phyloP scores from a whole-genome alignment of 2,888 invertebrate species.

The Heteromurus nitidus region DNA sequence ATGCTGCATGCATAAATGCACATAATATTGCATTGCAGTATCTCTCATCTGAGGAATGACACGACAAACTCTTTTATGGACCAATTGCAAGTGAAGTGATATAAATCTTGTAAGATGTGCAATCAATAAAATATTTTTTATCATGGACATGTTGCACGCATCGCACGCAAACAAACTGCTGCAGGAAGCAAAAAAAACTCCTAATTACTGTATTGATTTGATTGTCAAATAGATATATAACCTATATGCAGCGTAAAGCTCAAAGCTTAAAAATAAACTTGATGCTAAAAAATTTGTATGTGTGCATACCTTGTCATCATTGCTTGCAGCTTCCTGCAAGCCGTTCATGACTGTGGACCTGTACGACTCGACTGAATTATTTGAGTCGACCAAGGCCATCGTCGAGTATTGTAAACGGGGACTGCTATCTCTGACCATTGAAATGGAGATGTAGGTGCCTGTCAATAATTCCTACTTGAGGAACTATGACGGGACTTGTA shows the following conservation, averaged over 20 bases:
- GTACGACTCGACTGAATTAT: conserved; percentile 71
- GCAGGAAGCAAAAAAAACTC: too few relatives aligned
- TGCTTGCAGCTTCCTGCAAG: conserved; percentile 70
- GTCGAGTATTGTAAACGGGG: conserved; percentile 66
- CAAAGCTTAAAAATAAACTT: too few relatives aligned
- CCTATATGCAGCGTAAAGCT: too few relatives aligned
- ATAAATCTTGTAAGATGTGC: too few relatives aligned
- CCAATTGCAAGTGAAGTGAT: too few relatives aligned
- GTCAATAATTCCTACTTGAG: conserved; percentile 55
- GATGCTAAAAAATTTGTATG: too few relatives aligned
- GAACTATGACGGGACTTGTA: conserved; percentile 53
- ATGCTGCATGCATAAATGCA: conserved; percentile 42
- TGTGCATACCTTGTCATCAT: conserved; percentile 73
- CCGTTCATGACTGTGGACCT: conserved; percentile 71
- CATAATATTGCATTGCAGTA: conserved; percentile 1
- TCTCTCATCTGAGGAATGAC: not conserved
- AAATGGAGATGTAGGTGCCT: conserved; percentile 33
- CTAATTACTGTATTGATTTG: too few relatives aligned
- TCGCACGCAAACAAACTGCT: too few relatives aligned
- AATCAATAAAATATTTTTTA: too few relatives aligned
- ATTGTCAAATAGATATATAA: too few relatives aligned
- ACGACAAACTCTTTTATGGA: too few relatives aligned
- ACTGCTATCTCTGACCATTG: conserved; percentile 67
- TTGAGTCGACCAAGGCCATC: conserved; percentile 73
- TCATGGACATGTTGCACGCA: too few relatives aligned